Conservation (phyloP, 2,888 invertebrate species). For the Augiades crinisus region DNA sequence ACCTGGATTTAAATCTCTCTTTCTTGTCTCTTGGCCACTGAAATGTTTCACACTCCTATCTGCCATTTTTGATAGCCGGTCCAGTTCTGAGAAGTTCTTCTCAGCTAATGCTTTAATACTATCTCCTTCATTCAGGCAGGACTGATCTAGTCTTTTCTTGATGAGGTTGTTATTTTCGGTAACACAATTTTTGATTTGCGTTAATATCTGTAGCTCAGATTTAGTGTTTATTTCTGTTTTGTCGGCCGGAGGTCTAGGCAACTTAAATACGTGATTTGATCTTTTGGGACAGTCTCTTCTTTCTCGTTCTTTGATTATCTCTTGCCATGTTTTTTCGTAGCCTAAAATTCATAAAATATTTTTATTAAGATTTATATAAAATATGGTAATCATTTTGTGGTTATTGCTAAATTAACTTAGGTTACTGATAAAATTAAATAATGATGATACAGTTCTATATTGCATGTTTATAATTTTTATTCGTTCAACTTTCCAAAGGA, state of each 20-base stretch:
- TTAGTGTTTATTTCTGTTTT: constrained; percentile 49
- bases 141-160: constrained; percentile 59
- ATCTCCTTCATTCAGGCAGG: constrained; percentile 44
- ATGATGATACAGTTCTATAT: too few relatives aligned
- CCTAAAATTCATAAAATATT: too few relatives aligned
- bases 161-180: constrained; percentile 72
- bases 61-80: constrained; percentile 71
- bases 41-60: constrained; percentile 68
- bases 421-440: too few relatives aligned
- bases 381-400: too few relatives aligned
- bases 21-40: constrained; percentile 57
- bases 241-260: constrained; percentile 35
- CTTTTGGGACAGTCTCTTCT: constrained; percentile 70
- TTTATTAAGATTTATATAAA: too few relatives aligned
- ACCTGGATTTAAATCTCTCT: constrained; percentile 64
- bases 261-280: constrained; percentile 32
- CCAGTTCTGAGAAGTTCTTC: constrained; percentile 71
- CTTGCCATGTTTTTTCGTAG: constrained; percentile 84
- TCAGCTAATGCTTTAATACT: constrained; percentile 66
- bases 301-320: constrained; percentile 83
- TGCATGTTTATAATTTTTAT: too few relatives aligned
- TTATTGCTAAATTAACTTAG: too few relatives aligned
- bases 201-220: constrained; percentile 62
- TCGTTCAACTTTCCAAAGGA: constrained; percentile 28
- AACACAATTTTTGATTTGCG: constrained; percentile 68